Base-by-base conservation (phyloP, 2,888 invertebrate species). In the Drosophila nr. fundita region DNA sequence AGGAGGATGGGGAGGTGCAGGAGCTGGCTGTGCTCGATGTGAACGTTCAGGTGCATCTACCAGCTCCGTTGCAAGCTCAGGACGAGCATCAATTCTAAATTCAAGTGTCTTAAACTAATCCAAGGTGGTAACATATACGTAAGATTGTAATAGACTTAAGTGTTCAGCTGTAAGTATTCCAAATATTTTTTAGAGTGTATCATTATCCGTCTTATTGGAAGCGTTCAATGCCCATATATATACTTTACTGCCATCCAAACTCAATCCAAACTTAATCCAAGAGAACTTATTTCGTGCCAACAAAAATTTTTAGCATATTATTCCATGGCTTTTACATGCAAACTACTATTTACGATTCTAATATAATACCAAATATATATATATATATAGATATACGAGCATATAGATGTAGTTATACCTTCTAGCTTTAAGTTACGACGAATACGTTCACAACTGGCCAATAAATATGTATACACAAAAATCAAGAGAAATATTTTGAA, bases 61-160 rank as follows among this genome's bases (percentile, higher is more conserved):
- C 52, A n/a, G 53, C 59, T 10, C 59, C 66, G 11, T 38, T 73
- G 21, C 78, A 69, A 40, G 32, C 60, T 4, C 68, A 80, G 13
- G 89, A 76, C 4, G 90, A 87, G 59, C 83, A 88, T 55, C 83
- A 80, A 54, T 85, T 89, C 49, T 87, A 81, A 49, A 27, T 50
- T 10, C 58, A 69, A 76, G 88, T 86, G 86, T 83, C 88, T 88
- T 89, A 78, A 55, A 38, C 29, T 8, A 78, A 54, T 36, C 38
- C 52, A 64, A 57, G 59, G 62, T 59, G 50, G 45, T 49, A 65
- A 54, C 65, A 70, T 78, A 73, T 87, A 73, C 62, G 63, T 78
- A 82, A 69, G 66, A 62, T 48, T 68, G 55, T 54, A 54, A 40
- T 59, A 75, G 55, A 66, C 21, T 38, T 72, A 89, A 82, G 80